Evolutionary conservation across 2,888 invertebrate genomes (phyloP).

Genomic region (Vesta saturnalis): DNA sequence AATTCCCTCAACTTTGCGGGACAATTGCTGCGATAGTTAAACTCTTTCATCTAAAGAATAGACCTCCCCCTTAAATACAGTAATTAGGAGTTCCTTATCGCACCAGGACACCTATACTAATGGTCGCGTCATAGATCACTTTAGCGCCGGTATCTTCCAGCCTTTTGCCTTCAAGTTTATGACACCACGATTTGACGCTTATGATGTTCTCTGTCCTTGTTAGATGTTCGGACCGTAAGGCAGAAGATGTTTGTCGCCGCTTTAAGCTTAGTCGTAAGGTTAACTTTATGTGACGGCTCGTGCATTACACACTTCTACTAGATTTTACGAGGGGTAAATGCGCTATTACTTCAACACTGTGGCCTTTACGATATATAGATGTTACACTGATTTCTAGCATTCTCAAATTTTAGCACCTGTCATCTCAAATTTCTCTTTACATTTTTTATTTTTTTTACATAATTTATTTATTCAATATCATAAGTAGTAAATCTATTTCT

Average conservation of each 20-base stretch:
- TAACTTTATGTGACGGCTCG: conserved; percentile 63
- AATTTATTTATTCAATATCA: not conserved
- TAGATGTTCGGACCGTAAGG: conserved; percentile 43
- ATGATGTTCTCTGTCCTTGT: conserved; percentile 57
- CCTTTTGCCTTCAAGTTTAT: conserved; percentile 59
- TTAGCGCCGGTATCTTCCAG: conserved; percentile 53
- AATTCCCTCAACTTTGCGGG: conserved; percentile 57
- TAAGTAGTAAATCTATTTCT: no score
- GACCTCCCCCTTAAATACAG: conserved; percentile 42
- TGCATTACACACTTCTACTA: conserved; percentile 63
- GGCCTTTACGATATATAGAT: conserved; percentile 60
- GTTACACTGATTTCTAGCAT: conserved; percentile 58
- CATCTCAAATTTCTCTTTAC: conserved; percentile 36
- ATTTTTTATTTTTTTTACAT: not conserved
- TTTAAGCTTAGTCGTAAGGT: conserved; percentile 51
- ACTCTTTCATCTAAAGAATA: conserved; percentile 39
- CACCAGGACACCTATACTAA: conserved; percentile 51
- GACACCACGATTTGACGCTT: conserved; percentile 62
- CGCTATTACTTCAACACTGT: conserved; percentile 61
- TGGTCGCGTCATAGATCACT: conserved; percentile 52
- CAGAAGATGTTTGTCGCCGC: conserved; percentile 47
- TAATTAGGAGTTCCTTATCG: conserved; percentile 55
- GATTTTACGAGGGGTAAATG: conserved; percentile 63
- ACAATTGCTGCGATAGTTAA: conserved; percentile 41
- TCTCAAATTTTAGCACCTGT: conserved; percentile 54